Conservation (phyloP, 2,888 invertebrate genomes). For the Meiosimyza decipiens region DNA sequence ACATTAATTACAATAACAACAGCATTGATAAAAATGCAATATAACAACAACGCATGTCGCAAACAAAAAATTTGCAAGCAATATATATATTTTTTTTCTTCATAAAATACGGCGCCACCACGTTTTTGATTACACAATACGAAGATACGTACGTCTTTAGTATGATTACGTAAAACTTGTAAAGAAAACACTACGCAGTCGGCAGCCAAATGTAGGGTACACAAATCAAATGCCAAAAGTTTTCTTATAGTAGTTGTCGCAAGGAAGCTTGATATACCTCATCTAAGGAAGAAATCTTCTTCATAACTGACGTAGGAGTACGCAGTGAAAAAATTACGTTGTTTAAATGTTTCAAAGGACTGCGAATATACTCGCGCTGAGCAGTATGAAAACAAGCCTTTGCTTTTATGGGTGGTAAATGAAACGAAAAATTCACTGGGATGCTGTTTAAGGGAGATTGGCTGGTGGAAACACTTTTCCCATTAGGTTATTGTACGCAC, state of each 20-base stretch:
- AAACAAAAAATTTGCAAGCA: neutral
- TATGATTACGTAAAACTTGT: conserved; percentile 14
- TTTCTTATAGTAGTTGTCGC: neutral
- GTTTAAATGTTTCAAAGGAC: too few relatives aligned
- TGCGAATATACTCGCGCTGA: too few relatives aligned
- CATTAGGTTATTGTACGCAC: too few relatives aligned
- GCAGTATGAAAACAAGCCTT: too few relatives aligned
- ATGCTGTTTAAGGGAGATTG: neutral
- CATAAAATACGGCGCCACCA: conserved; percentile 14
- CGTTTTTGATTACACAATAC: conserved; percentile 15
- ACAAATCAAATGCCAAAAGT: neutral
- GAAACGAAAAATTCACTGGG: neutral
- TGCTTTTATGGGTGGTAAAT: too few relatives aligned
- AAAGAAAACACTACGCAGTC: neutral
- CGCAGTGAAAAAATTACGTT: too few relatives aligned
- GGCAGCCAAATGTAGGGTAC: too few relatives aligned
- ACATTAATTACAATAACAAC: conserved; percentile 5
- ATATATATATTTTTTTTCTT: neutral
- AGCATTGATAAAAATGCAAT: neutral
- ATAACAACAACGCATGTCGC: neutral
- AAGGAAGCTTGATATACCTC: too few relatives aligned
- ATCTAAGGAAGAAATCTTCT: too few relatives aligned
- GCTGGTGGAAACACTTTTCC: too few relatives aligned
- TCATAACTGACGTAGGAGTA: too few relatives aligned
- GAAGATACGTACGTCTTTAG: neutral